A percentile compares a stretch with the other conserved stretches of the same genome.
These are phyloP conservation scores for Drosophila insularis DNA, from an alignment of 1,140 invertebrate species.

Conservation along the genomic window DNA sequence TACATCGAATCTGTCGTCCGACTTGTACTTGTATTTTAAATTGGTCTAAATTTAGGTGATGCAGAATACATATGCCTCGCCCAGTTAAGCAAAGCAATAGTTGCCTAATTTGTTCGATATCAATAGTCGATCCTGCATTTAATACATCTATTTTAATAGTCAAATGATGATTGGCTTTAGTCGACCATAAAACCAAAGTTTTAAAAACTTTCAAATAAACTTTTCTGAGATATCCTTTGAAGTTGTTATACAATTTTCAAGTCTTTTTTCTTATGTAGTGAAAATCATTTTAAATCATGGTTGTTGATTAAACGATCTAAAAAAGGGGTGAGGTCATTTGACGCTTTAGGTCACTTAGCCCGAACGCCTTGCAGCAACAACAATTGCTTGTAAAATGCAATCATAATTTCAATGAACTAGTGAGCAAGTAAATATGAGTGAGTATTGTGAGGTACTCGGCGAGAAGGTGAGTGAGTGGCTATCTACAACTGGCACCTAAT, in stretches of 20 bases:
- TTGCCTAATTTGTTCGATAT: too few relatives aligned
- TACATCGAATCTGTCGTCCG: not conserved
- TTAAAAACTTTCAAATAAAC: too few relatives aligned
- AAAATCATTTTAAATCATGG: not conserved
- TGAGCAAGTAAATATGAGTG: not conserved
- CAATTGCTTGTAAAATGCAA: conserved; percentile 20
- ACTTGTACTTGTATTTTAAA: too few relatives aligned
- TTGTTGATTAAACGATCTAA: not conserved
- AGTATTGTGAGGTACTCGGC: not conserved
- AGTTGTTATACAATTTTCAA: too few relatives aligned
- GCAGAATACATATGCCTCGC: too few relatives aligned
- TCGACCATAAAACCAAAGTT: too few relatives aligned
- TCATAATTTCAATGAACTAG: conserved; percentile 35
- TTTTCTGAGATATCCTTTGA: too few relatives aligned
- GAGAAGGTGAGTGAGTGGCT: not conserved
- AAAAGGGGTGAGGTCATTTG: conserved; percentile 1
- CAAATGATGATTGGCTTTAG: too few relatives aligned
- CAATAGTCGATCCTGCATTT: too few relatives aligned
- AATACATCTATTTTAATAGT: too few relatives aligned
- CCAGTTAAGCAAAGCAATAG: too few relatives aligned
- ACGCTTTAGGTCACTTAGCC: not conserved
- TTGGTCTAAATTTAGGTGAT: too few relatives aligned
- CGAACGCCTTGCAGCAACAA: not conserved
- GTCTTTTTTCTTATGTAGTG: not conserved
- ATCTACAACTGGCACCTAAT: conserved; percentile 26